Evolutionary conservation across 2,888 invertebrate species (phyloP), one percentile per base, ranked within the genome.

Genomic region (Marasmarcha lunaedactyla): DNA sequence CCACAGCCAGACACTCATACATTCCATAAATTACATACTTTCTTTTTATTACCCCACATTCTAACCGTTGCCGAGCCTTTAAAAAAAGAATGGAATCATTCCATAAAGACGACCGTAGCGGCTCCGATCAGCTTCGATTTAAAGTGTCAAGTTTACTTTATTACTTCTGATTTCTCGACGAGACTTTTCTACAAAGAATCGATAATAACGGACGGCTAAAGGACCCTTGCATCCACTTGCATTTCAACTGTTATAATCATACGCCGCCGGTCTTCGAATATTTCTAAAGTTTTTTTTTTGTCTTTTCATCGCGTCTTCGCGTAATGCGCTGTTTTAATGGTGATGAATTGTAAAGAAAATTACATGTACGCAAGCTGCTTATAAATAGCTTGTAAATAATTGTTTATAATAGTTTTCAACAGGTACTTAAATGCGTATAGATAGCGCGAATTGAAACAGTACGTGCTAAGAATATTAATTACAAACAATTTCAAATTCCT

Each of bases 161-260:
- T 73, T 71, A 67, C 66, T 72, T 68, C 55, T 56, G 51, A 63
- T 64, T 59, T 63, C 54, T 54, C 54, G 50, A 59, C 43, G 43
- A n/a, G n/a, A 30, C 30, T 30, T 9, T 30, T 30, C 30, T 30
- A 10, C 30, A 7, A 3, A 11, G 45, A 58, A 59, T 62, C 58
- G 57, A 57, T 71, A 76, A 77, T 77, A 59, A 72, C 61, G 71
- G 55, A 63, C 61, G 64, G 63, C 38, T 69, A 61, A 71, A 62
- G 63, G 45, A 56, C 53, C 58, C 57, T 70, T 56, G 66, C 68
- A 76, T 72, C 71, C 70, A 63, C 74, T 77, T 76, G n/a, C n/a
- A 77, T 73, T 70, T 67, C 59, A 54, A 54, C 52, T 55, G 46
- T 48, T 61, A 52, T 69, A 70, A 71, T 71, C 55, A 63, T 66